A percentile compares a stretch with the other conserved stretches of the same genome.
These are phyloP conservation scores for Apamea crenata DNA, from an alignment of 2,888 invertebrate species.

Conservation along the genomic window DNA sequence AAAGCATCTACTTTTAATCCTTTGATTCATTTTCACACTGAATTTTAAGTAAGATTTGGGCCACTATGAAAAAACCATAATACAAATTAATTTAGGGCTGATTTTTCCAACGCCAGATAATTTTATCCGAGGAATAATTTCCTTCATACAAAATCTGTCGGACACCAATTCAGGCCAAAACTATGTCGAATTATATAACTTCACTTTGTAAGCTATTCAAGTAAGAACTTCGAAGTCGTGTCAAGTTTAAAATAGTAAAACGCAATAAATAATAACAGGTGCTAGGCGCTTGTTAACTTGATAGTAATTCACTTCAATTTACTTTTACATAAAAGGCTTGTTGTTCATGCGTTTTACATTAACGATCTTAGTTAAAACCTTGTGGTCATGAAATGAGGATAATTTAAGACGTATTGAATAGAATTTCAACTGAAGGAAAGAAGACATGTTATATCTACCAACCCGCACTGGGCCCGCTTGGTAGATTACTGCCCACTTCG, in stretches of 20 bases:
- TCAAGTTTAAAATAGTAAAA: slow-evolving; percentile 18
- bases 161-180: neutral
- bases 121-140: too few species aligned
- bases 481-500: too few species aligned
- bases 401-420: neutral
- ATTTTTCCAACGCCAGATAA: too few species aligned
- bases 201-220: neutral
- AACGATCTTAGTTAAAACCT: neutral
- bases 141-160: too few species aligned
- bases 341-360: slow-evolving; percentile 2
- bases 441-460: too few species aligned
- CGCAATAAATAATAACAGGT: slow-evolving; percentile 31
- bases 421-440: neutral
- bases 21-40: neutral
- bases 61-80: neutral
- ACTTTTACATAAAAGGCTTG: slow-evolving; percentile 24
- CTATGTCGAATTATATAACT: neutral
- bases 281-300: neutral
- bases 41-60: neutral
- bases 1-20: too few species aligned
- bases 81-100: neutral
- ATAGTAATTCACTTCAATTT: slow-evolving; percentile 21
- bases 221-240: slow-evolving; percentile 1
- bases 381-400: neutral
- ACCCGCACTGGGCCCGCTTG: too few species aligned